Evolutionary conservation across 1,140 invertebrate species (phyloP).

Genomic region (Anthonomus grandis): DNA sequence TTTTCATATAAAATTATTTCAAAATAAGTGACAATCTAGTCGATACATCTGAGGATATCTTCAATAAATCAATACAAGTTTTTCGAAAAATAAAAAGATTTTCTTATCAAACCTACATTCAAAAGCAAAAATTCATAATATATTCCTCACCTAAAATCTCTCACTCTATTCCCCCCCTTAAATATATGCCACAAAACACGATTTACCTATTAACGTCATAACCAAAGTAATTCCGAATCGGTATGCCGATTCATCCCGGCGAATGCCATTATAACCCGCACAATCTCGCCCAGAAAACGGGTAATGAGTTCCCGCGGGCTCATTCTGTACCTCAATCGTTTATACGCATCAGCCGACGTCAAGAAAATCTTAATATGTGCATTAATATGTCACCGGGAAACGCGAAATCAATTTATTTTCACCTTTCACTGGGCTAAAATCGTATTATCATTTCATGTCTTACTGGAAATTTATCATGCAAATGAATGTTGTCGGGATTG

Average conservation of each 20-base stretch:
- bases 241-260: constrained; percentile 22
- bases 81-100: no score
- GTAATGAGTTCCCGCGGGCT: constrained; percentile 19
- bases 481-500: constrained; percentile 38
- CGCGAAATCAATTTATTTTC: constrained; percentile 49
- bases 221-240: constrained; percentile 12
- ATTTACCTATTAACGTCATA: constrained; percentile 9
- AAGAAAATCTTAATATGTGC: constrained; percentile 46
- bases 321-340: constrained; percentile 15
- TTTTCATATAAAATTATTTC: no score
- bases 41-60: no score
- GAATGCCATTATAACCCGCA: constrained; percentile 17
- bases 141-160: no score
- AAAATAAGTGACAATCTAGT: no score
- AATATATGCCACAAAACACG: no score
- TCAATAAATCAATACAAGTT: no score
- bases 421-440: constrained; percentile 43
- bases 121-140: no score
- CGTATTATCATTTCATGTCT: constrained; percentile 44
- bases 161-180: no score
- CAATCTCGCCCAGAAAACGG: constrained; percentile 7
- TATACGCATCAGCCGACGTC: constrained; percentile 31
- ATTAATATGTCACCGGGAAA: constrained; percentile 49
- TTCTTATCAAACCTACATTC: no score
- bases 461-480: constrained; percentile 46